Evolutionary conservation across 2,113 vertebrate genomes (phyloP).

Genomic region (Gallinago paraguaiae): DNA sequence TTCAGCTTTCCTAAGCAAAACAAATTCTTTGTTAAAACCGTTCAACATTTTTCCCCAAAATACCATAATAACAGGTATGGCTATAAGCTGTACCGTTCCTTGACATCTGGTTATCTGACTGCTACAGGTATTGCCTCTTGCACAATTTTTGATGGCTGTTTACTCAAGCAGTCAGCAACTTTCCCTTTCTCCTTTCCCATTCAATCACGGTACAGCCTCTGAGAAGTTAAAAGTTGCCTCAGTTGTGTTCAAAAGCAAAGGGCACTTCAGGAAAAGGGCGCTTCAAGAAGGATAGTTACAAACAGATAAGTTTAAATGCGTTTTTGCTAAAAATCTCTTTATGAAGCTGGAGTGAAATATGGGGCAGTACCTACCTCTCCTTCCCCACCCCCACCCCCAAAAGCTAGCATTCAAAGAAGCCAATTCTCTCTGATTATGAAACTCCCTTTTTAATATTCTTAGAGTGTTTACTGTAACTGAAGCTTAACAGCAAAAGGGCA

Average conservation of each 20-base stretch:
- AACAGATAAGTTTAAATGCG: not conserved
- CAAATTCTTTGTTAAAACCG: not conserved
- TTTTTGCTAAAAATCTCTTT: not conserved
- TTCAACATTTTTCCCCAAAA: not conserved
- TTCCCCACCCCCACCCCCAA: not conserved
- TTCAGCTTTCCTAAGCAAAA: not conserved
- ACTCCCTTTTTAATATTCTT: slow-evolving; percentile 57
- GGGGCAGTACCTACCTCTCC: not conserved
- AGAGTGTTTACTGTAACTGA: slow-evolving; percentile 34
- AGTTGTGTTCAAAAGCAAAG: not conserved
- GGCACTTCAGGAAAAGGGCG: not conserved
- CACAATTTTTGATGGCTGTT: not conserved
- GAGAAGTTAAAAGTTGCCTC: not conserved
- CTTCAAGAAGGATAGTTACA: not conserved
- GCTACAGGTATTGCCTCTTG: not conserved
- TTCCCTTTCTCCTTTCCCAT: not conserved
- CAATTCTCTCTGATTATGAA: slow-evolving; percentile 45
- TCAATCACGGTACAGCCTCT: not conserved
- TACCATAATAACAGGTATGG: not conserved
- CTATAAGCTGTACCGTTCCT: not conserved
- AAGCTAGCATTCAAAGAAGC: not conserved
- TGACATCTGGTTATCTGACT: not conserved
- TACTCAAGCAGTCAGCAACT: not conserved
- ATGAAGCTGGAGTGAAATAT: not conserved
- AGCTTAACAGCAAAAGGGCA: slow-evolving; percentile 37